A percentile compares a stretch with the other conserved stretches of the same genome.
Evolutionary conservation across 2,113 vertebrate genomes (phyloP).

Genomic region (Entelurus aequoreus): DNA sequence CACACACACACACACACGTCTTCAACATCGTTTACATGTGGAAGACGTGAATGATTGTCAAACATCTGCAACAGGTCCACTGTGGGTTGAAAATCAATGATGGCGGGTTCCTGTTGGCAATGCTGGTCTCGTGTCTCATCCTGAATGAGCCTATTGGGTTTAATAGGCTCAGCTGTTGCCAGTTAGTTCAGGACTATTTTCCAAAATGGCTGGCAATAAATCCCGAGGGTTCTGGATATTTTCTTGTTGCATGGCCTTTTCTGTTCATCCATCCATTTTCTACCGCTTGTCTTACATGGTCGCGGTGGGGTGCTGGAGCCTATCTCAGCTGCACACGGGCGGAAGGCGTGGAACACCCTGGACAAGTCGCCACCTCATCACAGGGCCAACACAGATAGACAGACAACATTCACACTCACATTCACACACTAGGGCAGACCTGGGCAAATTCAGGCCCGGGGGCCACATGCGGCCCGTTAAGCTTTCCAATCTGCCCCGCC

Average conservation of each 20-base stretch:
- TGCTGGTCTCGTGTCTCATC: conserved; percentile 12
- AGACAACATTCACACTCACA: too few species aligned
- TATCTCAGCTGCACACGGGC: too few species aligned
- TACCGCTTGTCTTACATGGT: too few species aligned
- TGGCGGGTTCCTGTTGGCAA: conserved; percentile 15
- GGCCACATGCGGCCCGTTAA: too few species aligned
- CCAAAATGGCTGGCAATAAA: conserved; percentile 43
- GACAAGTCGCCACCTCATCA: too few species aligned
- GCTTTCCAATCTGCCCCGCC: too few species aligned
- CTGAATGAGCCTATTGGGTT: conserved; percentile 35
- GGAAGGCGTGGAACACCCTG: too few species aligned
- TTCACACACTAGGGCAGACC: too few species aligned
- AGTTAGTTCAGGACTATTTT: conserved; percentile 41
- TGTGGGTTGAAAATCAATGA: conserved; percentile 14
- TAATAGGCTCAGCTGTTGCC: conserved; percentile 38
- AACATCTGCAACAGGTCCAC: conserved; percentile 31
- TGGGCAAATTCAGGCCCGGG: too few species aligned
- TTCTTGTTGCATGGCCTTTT: conserved; percentile 1
- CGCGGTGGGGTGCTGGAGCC: too few species aligned
- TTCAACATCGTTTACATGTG: background rate
- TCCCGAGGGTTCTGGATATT: conserved; percentile 33
- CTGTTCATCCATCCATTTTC: background rate
- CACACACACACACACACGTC: background rate
- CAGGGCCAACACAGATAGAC: too few species aligned
- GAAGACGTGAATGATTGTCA: conserved; percentile 2